phyloP scores from a whole-genome alignment of 2,888 invertebrate species.

The Gnatocerus cornutus region DNA sequence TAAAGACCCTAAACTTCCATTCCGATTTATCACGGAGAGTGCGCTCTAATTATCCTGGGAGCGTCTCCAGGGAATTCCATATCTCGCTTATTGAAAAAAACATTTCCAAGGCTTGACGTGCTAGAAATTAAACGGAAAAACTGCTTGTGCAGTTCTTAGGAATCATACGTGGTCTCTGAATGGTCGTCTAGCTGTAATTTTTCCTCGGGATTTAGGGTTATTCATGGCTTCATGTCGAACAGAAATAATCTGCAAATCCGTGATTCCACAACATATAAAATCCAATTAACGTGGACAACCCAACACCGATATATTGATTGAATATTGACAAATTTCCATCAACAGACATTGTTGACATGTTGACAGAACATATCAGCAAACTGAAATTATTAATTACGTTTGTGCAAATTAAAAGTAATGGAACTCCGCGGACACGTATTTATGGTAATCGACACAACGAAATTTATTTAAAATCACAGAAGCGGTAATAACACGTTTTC shows the following conservation, averaged over 20 bases:
- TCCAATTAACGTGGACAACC: slow-evolving; percentile 17
- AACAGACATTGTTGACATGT: slow-evolving; percentile 27
- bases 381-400: slow-evolving; percentile 37
- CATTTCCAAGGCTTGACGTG: too few relatives aligned
- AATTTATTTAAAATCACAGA: slow-evolving; percentile 4
- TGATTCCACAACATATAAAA: slow-evolving; percentile 15
- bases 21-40: too few relatives aligned
- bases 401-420: slow-evolving; percentile 25
- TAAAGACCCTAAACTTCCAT: slow-evolving; percentile 10
- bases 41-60: too few relatives aligned
- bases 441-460: slow-evolving; percentile 25
- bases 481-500: background rate
- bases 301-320: slow-evolving; percentile 16
- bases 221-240: background rate
- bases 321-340: slow-evolving; percentile 26
- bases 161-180: too few relatives aligned
- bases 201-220: background rate
- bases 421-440: slow-evolving; percentile 16
- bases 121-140: too few relatives aligned
- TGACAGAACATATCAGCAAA: slow-evolving; percentile 31
- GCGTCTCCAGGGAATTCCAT: too few relatives aligned
- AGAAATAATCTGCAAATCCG: slow-evolving; percentile 7
- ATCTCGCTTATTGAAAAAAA: too few relatives aligned
- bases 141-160: too few relatives aligned
- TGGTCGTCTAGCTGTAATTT: too few relatives aligned